A percentile compares a stretch with the other conserved stretches of the same genome.
Evolutionary conservation across 1,140 invertebrate species (phyloP).

Genomic region (Ceratina calcarata): DNA sequence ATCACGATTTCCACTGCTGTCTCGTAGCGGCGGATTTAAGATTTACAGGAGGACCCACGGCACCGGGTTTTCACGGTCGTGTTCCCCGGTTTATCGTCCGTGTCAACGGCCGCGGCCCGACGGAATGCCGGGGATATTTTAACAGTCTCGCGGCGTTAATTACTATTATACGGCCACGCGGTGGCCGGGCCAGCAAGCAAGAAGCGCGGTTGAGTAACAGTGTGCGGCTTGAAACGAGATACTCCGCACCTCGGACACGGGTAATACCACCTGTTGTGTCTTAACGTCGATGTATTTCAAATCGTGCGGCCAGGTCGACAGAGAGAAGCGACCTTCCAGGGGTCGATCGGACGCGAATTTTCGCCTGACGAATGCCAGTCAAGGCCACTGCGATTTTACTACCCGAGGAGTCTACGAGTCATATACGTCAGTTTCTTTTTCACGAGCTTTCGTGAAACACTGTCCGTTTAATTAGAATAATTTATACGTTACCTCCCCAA

Average conservation of each 20-base stretch:
- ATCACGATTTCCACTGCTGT: too few species aligned
- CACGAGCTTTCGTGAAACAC: too few species aligned
- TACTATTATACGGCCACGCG: conserved; percentile 63
- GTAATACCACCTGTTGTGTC: conserved; percentile 64
- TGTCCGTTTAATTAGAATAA: too few species aligned
- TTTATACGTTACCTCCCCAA: too few species aligned
- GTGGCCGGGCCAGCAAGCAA: conserved; percentile 24
- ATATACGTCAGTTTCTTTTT: too few species aligned
- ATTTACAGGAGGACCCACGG: conserved; percentile 8
- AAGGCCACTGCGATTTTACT: too few species aligned
- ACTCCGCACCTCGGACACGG: conserved; percentile 59
- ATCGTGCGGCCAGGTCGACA: conserved; percentile 3
- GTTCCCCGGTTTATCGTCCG: conserved; percentile 49
- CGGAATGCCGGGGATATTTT: conserved; percentile 60
- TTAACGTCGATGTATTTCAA: conserved; percentile 59
- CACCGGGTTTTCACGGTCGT: conserved; percentile 20
- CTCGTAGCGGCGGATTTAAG: background rate
- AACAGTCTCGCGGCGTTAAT: conserved; percentile 60
- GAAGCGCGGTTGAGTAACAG: conserved; percentile 58
- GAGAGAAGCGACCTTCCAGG: conserved; percentile 6
- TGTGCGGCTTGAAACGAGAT: conserved; percentile 65
- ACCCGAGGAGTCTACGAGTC: too few species aligned
- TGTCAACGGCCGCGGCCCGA: conserved; percentile 48
- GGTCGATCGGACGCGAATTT: background rate
- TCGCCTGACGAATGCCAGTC: background rate